Percentiles rank a stretch among this genome's conserved stretches.
Conservation (phyloP, 2,888 invertebrate genomes). For the Philopedon plagiatum region DNA sequence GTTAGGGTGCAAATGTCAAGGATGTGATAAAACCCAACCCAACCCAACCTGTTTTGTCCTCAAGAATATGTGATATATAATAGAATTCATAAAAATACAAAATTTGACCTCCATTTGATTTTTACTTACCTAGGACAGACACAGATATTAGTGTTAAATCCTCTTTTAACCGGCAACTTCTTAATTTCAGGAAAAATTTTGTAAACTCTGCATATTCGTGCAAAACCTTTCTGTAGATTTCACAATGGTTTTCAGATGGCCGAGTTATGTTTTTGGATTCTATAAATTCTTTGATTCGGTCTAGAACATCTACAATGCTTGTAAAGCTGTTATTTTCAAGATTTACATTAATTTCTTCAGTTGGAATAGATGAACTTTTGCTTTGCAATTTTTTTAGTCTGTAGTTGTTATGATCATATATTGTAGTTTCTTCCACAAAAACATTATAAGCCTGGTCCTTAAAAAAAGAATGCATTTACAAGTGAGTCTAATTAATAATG, state of each 20-base stretch:
- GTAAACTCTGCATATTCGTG: conserved; percentile 60
- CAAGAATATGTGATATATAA: no score
- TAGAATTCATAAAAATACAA: no score
- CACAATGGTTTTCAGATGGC: conserved; percentile 45
- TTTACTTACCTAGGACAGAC: conserved; percentile 31
- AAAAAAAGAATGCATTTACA: neutral
- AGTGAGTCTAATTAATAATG: no score
- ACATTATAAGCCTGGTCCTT: neutral
- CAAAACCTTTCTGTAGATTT: conserved; percentile 55
- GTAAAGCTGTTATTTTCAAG: conserved; percentile 19
- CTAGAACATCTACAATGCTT: conserved; percentile 54
- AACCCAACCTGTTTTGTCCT: no score
- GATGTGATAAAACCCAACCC: no score
- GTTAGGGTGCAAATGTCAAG: no score
- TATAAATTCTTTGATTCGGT: conserved; percentile 54
- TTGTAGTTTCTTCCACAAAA: neutral
- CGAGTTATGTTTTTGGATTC: conserved; percentile 36
- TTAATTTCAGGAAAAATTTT: conserved; percentile 59
- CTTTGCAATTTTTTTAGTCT: conserved; percentile 3
- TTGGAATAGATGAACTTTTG: neutral
- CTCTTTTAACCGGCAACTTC: conserved; percentile 52
- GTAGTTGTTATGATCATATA: conserved; percentile 16
- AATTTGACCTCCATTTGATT: no score
- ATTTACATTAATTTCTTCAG: conserved; percentile 42
- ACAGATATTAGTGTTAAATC: conserved; percentile 56